Percentiles rank a stretch among this genome's conserved stretches.
Conservation (phyloP, 2,888 invertebrate species). For the Macrosoma leucophasiata region DNA sequence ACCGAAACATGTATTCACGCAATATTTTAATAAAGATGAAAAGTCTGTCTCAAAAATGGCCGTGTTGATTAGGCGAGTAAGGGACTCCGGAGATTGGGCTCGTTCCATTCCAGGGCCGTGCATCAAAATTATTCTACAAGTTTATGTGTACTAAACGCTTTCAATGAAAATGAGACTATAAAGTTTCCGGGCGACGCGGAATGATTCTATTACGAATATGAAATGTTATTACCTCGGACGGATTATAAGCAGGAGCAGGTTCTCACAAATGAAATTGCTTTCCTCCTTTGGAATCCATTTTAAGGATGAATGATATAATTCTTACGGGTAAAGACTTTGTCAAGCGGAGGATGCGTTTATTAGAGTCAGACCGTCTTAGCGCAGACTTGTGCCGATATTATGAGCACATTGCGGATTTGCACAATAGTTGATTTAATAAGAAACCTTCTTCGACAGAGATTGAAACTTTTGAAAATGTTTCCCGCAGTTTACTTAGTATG, state of each 20-base stretch:
- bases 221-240: conserved; percentile 75
- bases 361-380: too few species aligned
- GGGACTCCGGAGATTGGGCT: conserved; percentile 60
- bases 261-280: conserved; percentile 75
- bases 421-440: too few species aligned
- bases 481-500: too few species aligned
- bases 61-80: conserved; percentile 45
- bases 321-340: conserved; percentile 69
- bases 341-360: conserved; percentile 53
- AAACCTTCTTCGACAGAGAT: too few species aligned
- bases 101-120: conserved; percentile 46
- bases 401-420: too few species aligned
- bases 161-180: conserved; percentile 75
- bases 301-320: conserved; percentile 72
- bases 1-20: too few species aligned
- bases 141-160: conserved; percentile 72
- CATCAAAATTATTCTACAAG: conserved; percentile 70
- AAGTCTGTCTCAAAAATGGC: conserved; percentile 37
- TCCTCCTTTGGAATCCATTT: conserved; percentile 73
- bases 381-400: too few species aligned
- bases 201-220: conserved; percentile 76
- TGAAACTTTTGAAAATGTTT: too few species aligned
- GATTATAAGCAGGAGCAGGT: conserved; percentile 74
- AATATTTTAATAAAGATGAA: conserved; percentile 38
- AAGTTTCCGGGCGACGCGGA: conserved; percentile 71